Evolutionary conservation across 2,888 invertebrate genomes (phyloP), one percentile per base, ranked within the genome.

Genomic region (Drosophila maculinotata): DNA sequence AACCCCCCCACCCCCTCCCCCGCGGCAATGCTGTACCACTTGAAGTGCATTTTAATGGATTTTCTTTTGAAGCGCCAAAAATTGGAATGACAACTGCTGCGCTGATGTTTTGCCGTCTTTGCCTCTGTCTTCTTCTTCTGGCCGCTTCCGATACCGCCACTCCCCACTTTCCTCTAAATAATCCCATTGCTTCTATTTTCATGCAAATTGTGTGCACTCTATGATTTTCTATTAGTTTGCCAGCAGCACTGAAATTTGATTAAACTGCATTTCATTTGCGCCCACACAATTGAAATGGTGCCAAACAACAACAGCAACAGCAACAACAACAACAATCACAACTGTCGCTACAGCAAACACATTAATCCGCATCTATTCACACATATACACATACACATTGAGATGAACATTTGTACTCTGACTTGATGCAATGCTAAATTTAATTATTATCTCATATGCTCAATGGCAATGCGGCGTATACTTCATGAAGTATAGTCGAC

Each of bases 1-100:
- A n/a, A n/a, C n/a, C n/a, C n/a, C 12, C 10, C 3, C 12, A n/a
- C 33, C 14, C n/a, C 0, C 39, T n/a, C 25, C 10, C 7, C 3
- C 30, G 23, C 14, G 25, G 33, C 28, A 49, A n/a, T n/a, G 54
- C 33, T 67, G 63, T 51, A 69, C 60, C 78, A 57, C 56, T 64
- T 41, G 53, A 64, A 79, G 68, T 79, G 79, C 79, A 79, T 67
- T 81, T 73, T 82, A 79, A 82, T 79, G 73, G 79, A 70, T 76
- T 79, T 79, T 70, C 36, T 49, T 59, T 65, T 73, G 20, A 49
- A 63, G 36, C 39, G 51, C 23, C 28, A 30, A 33, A 57, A 62
- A 36, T 35, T 58, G 38, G 33, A 33, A 38, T 39, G 63, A 45
- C 63, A 63, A 48, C 12, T 36, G 30, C 44, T 15, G 54, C 28